Evolutionary conservation across 2,888 invertebrate species (phyloP), one percentile per base, ranked within the genome.

Genomic region (Xylophagus ater): DNA sequence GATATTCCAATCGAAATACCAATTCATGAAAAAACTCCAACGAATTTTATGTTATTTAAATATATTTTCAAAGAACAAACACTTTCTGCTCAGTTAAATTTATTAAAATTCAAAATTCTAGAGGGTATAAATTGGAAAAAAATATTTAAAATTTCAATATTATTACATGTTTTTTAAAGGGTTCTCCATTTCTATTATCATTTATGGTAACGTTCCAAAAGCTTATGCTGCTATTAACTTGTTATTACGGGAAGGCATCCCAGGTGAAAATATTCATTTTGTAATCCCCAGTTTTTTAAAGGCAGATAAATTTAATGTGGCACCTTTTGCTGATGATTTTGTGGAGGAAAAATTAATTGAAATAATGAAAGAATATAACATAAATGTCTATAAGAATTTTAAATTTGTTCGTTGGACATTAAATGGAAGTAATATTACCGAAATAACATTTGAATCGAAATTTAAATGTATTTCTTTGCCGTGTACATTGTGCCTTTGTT

Each of bases 21-120:
- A 17, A 19, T 36, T 8, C 40, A 43, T 14, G 44, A 41, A 34
- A 49, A 49, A 2, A 49, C 65, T 42, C 78, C 78, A 0, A 62
- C 67, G 2, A 81, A 81, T 52, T 70, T 78, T 10, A 75, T 78
- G 47, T 61, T 73, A 2, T 56, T 81, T 14, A 80, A n/a, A n/a
- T n/a, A n/a, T n/a, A n/a, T n/a, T n/a, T n/a, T n/a, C n/a, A n/a
- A n/a, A n/a, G n/a, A n/a, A n/a, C n/a, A 68, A 12, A 64, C 70
- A 13, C 45, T 54, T 0, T 76, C 78, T 38, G 78, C 74, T 0
- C 33, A 43, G 23, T 26, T 41, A 12, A 13, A 41, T 8, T 13
- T 35, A 12, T 32, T 24, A 23, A 37, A 32, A 20, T 9, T 43
- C 4, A 18, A 15, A 7, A 19, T 23, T n/a, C n/a, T n/a, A n/a